Evolutionary conservation across 35 echinoderm and acorn worm species (phyloP), one percentile per base, ranked within the genome.

Genomic region (Amphiura filiformis): DNA sequence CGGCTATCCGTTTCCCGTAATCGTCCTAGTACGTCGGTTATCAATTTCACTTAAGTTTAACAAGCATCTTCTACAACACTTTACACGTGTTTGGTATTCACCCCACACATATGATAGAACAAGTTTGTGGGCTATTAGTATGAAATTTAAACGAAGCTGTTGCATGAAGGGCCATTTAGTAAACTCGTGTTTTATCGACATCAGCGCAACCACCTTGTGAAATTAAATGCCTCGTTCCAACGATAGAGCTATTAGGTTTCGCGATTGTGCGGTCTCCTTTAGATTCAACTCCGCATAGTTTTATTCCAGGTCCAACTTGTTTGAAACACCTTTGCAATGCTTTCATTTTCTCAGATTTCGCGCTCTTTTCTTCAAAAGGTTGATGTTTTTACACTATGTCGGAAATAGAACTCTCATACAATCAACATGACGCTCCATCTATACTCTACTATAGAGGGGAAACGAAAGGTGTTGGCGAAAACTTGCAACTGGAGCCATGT

Each of bases 121-220:
- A 70, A 70, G 61, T 11, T 30, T 30, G 61, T 30, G 61, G 61
- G 15, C 61, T 70, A 70, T 70, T 70, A 70, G 7, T 70, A 26
- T 70, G 61, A 70, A 70, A 70, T 70, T 3, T 13, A 70, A 70
- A 70, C 61, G 61, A 70, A 70, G 28, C 28, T 70, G 61, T 70
- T 70, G 61, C 61, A n/a, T 70, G 11, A 23, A 70, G 61, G 61
- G 61, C 61, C 61, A 70, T 70, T 70, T 70, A 52, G 61, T n/a
- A 26, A 30, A 23, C 28, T 30, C 61, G 7, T 70, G 61, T 70
- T 70, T 70, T 18, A 70, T 70, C 61, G 61, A 70, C 61, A 70
- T 23, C 61, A n/a, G 2, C 17, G 7, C 7, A 70, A 70, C 61
- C 28, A 70, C 61, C 61, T 70, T 18, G 61, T 70, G 15, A 70